Evolutionary conservation across 2,113 vertebrate species (phyloP).

Genomic region (Barbus barbus): DNA sequence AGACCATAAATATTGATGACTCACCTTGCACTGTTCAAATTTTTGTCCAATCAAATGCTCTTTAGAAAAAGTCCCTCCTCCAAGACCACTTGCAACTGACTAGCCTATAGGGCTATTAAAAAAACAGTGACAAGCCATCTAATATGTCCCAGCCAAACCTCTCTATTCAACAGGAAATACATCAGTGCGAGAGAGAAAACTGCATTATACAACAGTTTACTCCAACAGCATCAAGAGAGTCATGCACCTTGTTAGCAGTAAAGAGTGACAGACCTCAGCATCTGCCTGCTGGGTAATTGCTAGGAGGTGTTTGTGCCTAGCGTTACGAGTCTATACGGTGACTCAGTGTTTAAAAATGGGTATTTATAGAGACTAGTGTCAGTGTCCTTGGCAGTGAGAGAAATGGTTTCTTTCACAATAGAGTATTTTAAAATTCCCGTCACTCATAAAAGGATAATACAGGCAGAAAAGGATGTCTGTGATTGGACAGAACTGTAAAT

Average conservation of each 20-base stretch:
- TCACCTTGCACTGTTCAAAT: neutral
- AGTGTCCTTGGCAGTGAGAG: conserved; percentile 1
- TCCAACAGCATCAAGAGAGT: neutral
- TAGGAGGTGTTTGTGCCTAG: neutral
- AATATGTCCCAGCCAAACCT: neutral
- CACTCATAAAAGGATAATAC: conserved; percentile 33
- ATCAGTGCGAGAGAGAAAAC: neutral
- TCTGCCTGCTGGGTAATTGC: conserved; percentile 8
- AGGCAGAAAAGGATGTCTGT: conserved; percentile 10
- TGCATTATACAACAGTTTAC: neutral
- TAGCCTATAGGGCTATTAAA: neutral
- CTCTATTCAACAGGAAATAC: neutral
- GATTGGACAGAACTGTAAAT: conserved; percentile 17
- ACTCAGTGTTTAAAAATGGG: neutral
- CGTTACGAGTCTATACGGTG: neutral
- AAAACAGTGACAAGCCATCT: neutral
- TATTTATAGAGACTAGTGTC: conserved; percentile 20
- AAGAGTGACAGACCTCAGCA: conserved; percentile 11
- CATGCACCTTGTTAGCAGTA: conserved; percentile 31
- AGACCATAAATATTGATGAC: neutral
- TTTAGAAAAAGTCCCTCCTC: neutral
- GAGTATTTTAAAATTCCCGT: conserved; percentile 30
- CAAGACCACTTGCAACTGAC: neutral
- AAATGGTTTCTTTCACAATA: neutral
- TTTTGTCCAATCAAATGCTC: neutral